phyloP scores from a whole-genome alignment of 2,113 vertebrate genomes.

The Spilogale gracilis region DNA sequence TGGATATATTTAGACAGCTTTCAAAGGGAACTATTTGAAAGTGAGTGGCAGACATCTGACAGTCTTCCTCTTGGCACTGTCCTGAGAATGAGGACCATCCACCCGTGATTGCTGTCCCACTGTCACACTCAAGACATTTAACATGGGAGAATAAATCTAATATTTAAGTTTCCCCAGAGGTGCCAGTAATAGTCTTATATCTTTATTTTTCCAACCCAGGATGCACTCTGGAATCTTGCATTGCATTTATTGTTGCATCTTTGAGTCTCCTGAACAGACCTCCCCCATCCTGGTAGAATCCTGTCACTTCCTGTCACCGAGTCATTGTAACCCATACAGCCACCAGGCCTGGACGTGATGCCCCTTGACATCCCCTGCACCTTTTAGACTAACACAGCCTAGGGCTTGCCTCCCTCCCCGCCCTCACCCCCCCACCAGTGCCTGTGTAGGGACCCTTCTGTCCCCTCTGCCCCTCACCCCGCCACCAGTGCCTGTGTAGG shows the following conservation, averaged over 20 bases:
- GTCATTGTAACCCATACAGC: background rate
- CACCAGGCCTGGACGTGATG: rapidly evolving
- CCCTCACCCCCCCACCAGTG: rapidly evolving
- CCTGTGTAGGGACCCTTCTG: background rate
- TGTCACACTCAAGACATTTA: background rate
- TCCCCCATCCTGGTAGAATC: background rate
- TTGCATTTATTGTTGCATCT: background rate
- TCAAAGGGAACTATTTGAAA: background rate
- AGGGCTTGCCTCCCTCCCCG: background rate
- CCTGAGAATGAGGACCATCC: background rate
- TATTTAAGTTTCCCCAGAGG: background rate
- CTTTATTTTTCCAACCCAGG: background rate
- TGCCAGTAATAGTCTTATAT: background rate
- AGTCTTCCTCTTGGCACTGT: background rate
- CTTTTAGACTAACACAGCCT: background rate
- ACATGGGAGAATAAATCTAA: background rate
- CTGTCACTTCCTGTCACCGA: background rate
- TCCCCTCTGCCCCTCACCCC: no score
- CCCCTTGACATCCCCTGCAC: background rate
- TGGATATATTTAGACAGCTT: background rate
- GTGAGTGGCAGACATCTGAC: background rate
- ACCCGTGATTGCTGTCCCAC: background rate
- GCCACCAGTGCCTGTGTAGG: background rate
- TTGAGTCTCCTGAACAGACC: background rate
- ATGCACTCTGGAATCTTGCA: background rate